A percentile compares a stretch with the other conserved stretches of the same genome.
phyloP scores from a whole-genome alignment of 2,888 invertebrate species.

The Acanthococcus lagerstroemiae region DNA sequence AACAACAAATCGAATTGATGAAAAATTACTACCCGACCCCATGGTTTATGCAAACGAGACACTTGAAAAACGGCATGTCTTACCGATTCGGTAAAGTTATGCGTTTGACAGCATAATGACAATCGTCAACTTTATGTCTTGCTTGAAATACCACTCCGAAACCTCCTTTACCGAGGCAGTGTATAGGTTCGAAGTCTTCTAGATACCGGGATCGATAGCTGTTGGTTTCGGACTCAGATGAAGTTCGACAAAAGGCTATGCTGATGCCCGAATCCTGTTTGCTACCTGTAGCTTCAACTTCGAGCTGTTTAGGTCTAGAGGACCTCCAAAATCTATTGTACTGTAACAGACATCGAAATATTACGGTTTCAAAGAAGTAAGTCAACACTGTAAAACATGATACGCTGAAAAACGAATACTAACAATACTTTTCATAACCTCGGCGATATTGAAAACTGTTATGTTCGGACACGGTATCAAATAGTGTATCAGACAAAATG shows the following conservation, averaged over 20 bases:
- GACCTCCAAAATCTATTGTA: neutral
- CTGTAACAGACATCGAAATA: neutral
- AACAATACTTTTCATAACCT: constrained; percentile 8
- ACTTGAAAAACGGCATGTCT: constrained; percentile 36
- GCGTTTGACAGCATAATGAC: constrained; percentile 88
- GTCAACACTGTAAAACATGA: neutral
- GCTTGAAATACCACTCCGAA: constrained; percentile 96
- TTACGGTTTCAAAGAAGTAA: too few species aligned
- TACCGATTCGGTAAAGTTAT: constrained; percentile 72
- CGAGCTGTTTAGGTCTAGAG: neutral
- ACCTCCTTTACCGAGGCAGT: constrained; percentile 78
- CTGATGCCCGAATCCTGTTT: neutral
- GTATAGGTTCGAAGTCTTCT: constrained; percentile 71
- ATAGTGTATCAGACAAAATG: neutral
- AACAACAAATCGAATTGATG: neutral
- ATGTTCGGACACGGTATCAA: constrained; percentile 11
- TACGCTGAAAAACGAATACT: neutral
- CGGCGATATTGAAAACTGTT: neutral
- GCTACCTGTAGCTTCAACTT: too few species aligned
- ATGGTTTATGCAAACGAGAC: too few species aligned
- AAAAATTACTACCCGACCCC: neutral
- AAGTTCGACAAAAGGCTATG: neutral
- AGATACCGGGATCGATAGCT: constrained; percentile 57
- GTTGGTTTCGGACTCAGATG: constrained; percentile 11
- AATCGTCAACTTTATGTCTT: constrained; percentile 85